phyloP scores from a whole-genome alignment of 2,113 vertebrate genomes.

The Cynoglossus semilaevis region DNA sequence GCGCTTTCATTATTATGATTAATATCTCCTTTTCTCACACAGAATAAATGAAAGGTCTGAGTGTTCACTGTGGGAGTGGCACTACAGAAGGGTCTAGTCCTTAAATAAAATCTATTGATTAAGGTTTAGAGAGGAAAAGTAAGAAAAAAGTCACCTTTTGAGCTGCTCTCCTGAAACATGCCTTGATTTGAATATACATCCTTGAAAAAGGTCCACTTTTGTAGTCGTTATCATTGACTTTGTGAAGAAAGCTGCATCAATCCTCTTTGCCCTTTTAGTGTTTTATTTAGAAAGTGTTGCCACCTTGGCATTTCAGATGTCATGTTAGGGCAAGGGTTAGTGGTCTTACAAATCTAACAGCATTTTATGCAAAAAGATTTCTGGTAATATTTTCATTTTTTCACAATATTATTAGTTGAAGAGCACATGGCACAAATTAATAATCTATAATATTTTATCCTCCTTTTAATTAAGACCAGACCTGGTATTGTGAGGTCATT shows the following conservation, averaged over 20 bases:
- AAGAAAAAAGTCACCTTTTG: constrained; percentile 3
- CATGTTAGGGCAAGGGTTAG: too few relatives aligned
- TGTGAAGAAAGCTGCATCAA: background rate
- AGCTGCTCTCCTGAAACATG: background rate
- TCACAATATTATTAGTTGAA: too few relatives aligned
- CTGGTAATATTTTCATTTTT: too few relatives aligned
- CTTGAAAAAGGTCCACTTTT: background rate
- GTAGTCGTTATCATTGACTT: background rate
- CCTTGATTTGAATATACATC: background rate
- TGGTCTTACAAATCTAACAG: too few relatives aligned
- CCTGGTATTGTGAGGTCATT: too few relatives aligned
- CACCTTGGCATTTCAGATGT: too few relatives aligned
- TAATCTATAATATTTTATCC: too few relatives aligned
- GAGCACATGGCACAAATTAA: too few relatives aligned
- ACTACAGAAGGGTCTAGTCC: background rate
- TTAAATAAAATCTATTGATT: background rate
- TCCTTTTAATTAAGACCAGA: too few relatives aligned
- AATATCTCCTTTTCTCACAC: background rate
- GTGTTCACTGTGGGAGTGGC: background rate
- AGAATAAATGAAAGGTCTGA: background rate
- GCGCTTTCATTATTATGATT: constrained; percentile 1
- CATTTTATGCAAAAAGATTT: too few relatives aligned
- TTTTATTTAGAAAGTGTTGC: too few relatives aligned
- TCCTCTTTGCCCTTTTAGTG: too few relatives aligned
- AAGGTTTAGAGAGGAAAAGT: background rate